These are phyloP conservation scores for Stictonetta naevosa DNA, from an alignment of 2,113 vertebrate species.

Conservation along the genomic window DNA sequence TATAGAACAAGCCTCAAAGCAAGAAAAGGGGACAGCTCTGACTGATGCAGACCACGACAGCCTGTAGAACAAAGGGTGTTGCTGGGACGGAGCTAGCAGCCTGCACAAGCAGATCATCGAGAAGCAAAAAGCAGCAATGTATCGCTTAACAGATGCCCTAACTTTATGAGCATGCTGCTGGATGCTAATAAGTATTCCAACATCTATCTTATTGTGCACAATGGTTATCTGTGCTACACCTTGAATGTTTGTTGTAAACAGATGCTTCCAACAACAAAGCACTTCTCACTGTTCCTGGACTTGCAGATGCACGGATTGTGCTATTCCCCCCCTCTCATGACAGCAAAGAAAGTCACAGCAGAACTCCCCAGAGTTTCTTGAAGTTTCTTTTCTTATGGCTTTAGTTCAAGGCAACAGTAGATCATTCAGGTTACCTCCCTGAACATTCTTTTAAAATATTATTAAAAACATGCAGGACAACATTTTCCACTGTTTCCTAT, in stretches of 20 bases:
- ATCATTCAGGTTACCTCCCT: not conserved
- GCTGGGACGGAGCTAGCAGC: not conserved
- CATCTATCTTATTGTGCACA: not conserved
- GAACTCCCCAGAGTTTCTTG: not conserved
- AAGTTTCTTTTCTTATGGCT: not conserved
- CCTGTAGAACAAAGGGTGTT: not conserved
- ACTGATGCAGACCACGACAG: not conserved
- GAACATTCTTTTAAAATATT: not conserved
- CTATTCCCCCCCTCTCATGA: not conserved
- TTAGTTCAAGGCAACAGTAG: not conserved
- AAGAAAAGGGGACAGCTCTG: not conserved
- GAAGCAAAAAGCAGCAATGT: not conserved
- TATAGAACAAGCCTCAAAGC: not conserved
- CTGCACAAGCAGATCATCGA: not conserved
- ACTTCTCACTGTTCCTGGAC: not conserved
- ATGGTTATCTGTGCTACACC: not conserved
- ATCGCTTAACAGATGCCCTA: not conserved
- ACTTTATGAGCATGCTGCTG: not conserved
- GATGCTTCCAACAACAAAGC: not conserved
- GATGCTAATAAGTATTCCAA: not conserved
- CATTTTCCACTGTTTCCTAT: not conserved
- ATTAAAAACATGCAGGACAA: not conserved
- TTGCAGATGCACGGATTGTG: not conserved
- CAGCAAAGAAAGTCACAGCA: not conserved
- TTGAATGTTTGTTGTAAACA: not conserved